Conservation (phyloP, 2,888 invertebrate species). For the Isoperla grammatica region DNA sequence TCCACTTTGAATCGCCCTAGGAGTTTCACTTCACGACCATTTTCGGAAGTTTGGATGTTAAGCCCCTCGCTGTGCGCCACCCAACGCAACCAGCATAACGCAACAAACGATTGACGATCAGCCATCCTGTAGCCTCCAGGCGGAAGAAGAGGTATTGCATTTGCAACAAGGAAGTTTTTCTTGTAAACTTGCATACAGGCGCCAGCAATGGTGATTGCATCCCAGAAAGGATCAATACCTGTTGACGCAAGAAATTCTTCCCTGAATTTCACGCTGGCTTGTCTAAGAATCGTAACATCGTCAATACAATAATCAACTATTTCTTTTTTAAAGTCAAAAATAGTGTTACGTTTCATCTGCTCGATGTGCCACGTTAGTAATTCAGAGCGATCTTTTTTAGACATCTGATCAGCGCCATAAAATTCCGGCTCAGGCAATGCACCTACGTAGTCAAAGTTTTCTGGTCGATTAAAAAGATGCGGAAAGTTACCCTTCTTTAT, state of each 20-base stretch:
- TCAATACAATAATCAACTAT: background rate
- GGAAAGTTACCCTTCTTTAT: slow-evolving; percentile 2
- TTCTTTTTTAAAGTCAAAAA: background rate
- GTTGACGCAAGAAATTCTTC: background rate
- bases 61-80: background rate
- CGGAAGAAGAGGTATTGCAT: slow-evolving; percentile 21
- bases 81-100: slow-evolving; percentile 10
- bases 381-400: background rate
- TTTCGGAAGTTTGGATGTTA: slow-evolving; percentile 10
- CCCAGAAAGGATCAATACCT: slow-evolving; percentile 15
- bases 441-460: background rate
- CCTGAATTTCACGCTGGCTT: slow-evolving; percentile 1
- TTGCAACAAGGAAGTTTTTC: slow-evolving; percentile 2
- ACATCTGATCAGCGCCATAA: background rate
- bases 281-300: background rate
- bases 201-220: slow-evolving; percentile 20
- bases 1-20: slow-evolving; percentile 24
- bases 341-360: background rate
- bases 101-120: slow-evolving; percentile 3
- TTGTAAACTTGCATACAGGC: slow-evolving; percentile 21
- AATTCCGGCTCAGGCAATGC: background rate
- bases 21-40: slow-evolving; percentile 26
- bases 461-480: background rate
- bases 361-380: background rate
- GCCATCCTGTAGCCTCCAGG: slow-evolving; percentile 19